These are phyloP conservation scores for Fragum whitleyi DNA, from an alignment of 2,888 invertebrate species.

Conservation along the genomic window DNA sequence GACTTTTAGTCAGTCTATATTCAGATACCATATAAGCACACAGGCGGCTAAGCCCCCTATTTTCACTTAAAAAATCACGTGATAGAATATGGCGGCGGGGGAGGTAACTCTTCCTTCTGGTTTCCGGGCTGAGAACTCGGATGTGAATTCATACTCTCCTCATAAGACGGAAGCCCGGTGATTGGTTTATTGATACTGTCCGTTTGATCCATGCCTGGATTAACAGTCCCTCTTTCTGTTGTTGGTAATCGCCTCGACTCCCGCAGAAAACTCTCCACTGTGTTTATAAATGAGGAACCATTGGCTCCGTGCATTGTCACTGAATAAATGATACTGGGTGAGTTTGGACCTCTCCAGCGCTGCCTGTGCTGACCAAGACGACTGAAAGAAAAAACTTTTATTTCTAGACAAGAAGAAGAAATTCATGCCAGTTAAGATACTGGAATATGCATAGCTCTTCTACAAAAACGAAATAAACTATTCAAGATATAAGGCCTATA, in stretches of 20 bases:
- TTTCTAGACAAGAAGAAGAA: too few species aligned
- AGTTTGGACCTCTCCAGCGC: not conserved
- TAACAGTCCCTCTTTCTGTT: not conserved
- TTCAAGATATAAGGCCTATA: too few species aligned
- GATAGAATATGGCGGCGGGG: not conserved
- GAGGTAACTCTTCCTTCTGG: not conserved
- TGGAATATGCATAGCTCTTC: too few species aligned
- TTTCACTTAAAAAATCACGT: too few species aligned
- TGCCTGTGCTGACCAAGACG: not conserved
- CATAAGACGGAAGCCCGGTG: slow-evolving; percentile 17
- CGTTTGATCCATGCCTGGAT: not conserved
- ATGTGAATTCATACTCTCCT: not conserved
- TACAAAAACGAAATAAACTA: too few species aligned
- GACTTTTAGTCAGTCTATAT: too few species aligned
- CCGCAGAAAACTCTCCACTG: slow-evolving; percentile 8
- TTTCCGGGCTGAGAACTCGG: not conserved
- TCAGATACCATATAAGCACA: too few species aligned
- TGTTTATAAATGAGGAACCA: not conserved
- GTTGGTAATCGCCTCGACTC: not conserved
- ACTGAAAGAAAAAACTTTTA: not conserved
- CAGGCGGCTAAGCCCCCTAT: too few species aligned
- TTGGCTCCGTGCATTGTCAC: slow-evolving; percentile 6
- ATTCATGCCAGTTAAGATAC: too few species aligned
- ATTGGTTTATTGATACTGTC: not conserved
- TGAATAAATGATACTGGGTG: slow-evolving; percentile 8